Conservation (phyloP, 2,113 vertebrate species). For the Quiscalus mexicanus region DNA sequence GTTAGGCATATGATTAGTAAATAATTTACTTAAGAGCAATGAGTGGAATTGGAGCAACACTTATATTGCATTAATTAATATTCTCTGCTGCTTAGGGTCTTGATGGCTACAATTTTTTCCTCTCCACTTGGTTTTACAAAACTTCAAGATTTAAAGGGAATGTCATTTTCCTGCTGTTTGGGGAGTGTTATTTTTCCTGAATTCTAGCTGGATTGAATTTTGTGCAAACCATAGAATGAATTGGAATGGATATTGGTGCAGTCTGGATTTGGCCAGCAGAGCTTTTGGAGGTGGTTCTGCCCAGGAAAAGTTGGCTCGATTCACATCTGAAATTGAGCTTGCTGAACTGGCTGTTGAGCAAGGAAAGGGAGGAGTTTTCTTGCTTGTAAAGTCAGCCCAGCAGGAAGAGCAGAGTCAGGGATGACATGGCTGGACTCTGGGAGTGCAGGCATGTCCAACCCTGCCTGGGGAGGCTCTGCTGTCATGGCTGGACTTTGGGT, state of each 20-base stretch:
- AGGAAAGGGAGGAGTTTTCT: constrained; percentile 9
- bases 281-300: background rate
- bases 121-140: background rate
- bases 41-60: background rate
- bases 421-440: background rate
- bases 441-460: background rate
- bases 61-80: background rate
- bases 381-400: background rate
- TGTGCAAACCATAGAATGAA: background rate
- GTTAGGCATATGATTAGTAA: background rate
- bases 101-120: background rate
- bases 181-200: background rate
- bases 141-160: background rate
- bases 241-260: background rate
- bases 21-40: background rate
- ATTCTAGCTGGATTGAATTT: background rate
- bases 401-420: background rate
- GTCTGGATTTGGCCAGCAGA: background rate
- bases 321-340: background rate
- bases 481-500: background rate
- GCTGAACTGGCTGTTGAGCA: constrained; percentile 27
- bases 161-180: background rate
- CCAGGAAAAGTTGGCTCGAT: background rate
- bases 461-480: background rate
- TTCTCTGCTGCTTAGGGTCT: background rate